phyloP scores from a whole-genome alignment of 2,888 invertebrate species.

The Rhingia campestris region DNA sequence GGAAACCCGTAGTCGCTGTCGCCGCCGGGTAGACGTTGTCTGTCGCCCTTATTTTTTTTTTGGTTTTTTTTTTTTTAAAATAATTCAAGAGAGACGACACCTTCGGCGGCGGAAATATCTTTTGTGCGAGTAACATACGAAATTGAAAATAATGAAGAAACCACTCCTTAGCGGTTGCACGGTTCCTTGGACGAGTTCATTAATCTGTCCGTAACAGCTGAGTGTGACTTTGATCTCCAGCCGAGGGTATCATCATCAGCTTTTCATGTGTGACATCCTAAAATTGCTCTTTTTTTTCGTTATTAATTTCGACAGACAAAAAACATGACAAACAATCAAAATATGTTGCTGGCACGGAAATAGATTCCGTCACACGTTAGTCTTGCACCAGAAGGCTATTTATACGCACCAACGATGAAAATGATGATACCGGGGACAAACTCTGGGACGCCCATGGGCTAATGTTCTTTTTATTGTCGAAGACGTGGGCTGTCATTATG shows the following conservation, averaged over 20 bases:
- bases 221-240: conserved; percentile 69
- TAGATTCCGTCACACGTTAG: conserved; percentile 59
- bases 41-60: conserved; percentile 39
- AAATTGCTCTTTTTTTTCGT: conserved; percentile 22
- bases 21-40: conserved; percentile 49
- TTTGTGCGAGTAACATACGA: conserved; percentile 38
- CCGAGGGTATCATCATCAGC: conserved; percentile 37
- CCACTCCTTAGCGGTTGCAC: conserved; percentile 20
- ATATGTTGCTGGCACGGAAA: conserved; percentile 64
- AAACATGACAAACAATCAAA: conserved; percentile 52
- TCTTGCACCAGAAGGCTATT: conserved; percentile 60
- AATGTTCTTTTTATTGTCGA: conserved; percentile 13
- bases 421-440: background rate
- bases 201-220: conserved; percentile 56
- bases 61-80: conserved; percentile 39
- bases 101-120: conserved; percentile 63
- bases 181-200: conserved; percentile 57
- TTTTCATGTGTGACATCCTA: conserved; percentile 60
- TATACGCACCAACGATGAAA: conserved; percentile 26
- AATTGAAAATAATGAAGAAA: background rate
- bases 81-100: conserved; percentile 69
- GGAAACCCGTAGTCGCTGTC: conserved; percentile 28
- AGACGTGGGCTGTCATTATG: conserved; percentile 35
- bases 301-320: background rate
- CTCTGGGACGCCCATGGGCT: conserved; percentile 17